Conservation (phyloP, 2,797 vertebrate genomes). For the Semotilus atromaculatus region DNA sequence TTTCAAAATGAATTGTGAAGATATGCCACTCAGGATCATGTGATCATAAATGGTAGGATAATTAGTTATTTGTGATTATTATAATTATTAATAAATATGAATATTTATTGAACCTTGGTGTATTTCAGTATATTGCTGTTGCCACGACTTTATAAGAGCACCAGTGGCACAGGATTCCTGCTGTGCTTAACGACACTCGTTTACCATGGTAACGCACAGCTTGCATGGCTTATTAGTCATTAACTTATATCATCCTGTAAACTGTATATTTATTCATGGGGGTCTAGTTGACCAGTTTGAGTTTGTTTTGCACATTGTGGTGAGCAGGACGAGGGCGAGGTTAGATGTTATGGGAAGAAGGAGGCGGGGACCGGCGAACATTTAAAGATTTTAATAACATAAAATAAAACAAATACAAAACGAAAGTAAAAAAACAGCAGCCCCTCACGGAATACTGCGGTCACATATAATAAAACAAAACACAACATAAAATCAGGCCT, state of each 20-base stretch:
- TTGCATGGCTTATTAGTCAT: background rate
- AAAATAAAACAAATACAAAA: too few species aligned
- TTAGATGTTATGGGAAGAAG: too few species aligned
- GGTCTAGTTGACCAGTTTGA: background rate
- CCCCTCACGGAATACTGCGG: too few species aligned
- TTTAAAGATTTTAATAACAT: too few species aligned
- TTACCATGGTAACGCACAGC: background rate
- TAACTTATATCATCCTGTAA: background rate
- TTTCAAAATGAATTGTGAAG: too few species aligned
- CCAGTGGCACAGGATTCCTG: background rate
- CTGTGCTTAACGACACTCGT: background rate
- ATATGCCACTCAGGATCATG: background rate
- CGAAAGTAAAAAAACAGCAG: too few species aligned
- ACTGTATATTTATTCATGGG: background rate
- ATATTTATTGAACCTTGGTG: background rate
- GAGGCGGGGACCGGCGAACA: too few species aligned
- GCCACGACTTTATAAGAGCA: background rate
- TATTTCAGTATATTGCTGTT: background rate
- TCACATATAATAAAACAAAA: too few species aligned
- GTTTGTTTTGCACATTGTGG: background rate
- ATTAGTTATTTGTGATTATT: background rate
- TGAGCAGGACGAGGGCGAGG: too few species aligned
- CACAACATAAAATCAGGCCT: too few species aligned
- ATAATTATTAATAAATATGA: background rate
- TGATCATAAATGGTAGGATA: background rate